These are phyloP conservation scores for Callospermophilus lateralis DNA, from an alignment of 2,113 vertebrate species.

Conservation along the genomic window DNA sequence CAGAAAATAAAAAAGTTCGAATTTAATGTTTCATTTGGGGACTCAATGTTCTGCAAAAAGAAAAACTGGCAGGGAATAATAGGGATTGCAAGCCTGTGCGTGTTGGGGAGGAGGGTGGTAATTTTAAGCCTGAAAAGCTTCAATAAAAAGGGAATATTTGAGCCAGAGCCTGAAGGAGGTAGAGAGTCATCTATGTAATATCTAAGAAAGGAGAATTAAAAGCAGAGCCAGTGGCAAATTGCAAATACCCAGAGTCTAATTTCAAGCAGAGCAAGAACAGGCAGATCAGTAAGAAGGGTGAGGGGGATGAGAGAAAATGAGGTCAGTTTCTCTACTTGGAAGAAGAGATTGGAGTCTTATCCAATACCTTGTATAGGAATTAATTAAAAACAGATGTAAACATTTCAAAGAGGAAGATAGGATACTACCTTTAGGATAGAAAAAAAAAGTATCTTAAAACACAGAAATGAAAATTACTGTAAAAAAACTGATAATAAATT, in stretches of 20 bases:
- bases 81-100: not conserved
- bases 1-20: not conserved
- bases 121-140: slow-evolving; percentile 4
- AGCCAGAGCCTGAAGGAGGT: not conserved
- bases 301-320: not conserved
- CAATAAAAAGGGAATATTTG: not conserved
- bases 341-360: not conserved
- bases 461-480: not conserved
- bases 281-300: not conserved
- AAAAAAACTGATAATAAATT: not conserved
- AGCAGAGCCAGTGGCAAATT: not conserved
- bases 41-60: not conserved
- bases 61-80: accelerated
- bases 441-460: not conserved
- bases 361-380: not conserved
- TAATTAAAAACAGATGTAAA: not conserved
- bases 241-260: not conserved
- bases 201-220: not conserved
- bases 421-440: not conserved
- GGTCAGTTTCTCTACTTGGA: not conserved
- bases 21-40: not conserved
- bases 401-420: not conserved
- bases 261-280: not conserved
- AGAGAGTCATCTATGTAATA: not conserved
- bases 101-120: accelerated